Conservation (phyloP, 2,113 vertebrate species). For the Entelurus aequoreus region DNA sequence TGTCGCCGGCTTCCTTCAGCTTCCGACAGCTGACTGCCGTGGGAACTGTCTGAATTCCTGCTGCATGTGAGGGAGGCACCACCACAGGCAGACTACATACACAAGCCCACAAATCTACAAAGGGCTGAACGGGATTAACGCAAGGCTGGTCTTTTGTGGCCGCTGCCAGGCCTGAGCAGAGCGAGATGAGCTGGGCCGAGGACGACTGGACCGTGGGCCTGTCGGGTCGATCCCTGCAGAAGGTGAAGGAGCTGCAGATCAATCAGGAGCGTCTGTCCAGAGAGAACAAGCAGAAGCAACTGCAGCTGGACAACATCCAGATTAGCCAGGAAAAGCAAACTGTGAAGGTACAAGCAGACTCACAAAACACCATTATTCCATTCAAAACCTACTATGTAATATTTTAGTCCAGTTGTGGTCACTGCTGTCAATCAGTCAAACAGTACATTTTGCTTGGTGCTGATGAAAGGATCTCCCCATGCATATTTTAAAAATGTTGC, state of each 20-base stretch:
- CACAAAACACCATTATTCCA: too few relatives aligned
- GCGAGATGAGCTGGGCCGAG: conserved; percentile 75
- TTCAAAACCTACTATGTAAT: too few relatives aligned
- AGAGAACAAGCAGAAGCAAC: conserved; percentile 76
- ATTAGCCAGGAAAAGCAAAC: conserved; percentile 70
- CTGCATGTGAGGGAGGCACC: conserved; percentile 14
- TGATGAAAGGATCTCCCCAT: too few relatives aligned
- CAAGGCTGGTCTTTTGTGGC: not conserved
- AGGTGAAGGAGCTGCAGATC: conserved; percentile 71
- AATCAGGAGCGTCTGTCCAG: conserved; percentile 69
- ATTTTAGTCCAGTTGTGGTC: too few relatives aligned
- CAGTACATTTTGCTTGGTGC: too few relatives aligned
- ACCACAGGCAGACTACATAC: conserved; percentile 6
- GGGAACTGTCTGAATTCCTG: conserved; percentile 9
- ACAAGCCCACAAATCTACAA: not conserved
- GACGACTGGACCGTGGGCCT: conserved; percentile 78
- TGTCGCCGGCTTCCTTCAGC: conserved; percentile 5
- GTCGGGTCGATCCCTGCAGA: conserved; percentile 67
- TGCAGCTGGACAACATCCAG: conserved; percentile 74
- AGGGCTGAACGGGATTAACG: not conserved
- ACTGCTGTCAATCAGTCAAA: too few relatives aligned
- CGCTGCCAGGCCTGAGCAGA: conserved; percentile 17
- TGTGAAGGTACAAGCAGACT: conserved; percentile 61
- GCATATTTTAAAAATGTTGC: too few relatives aligned
- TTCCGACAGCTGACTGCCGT: conserved; percentile 1